These are phyloP conservation scores for Nyctibius grandis DNA, from an alignment of 2,797 vertebrate species.

Conservation along the genomic window DNA sequence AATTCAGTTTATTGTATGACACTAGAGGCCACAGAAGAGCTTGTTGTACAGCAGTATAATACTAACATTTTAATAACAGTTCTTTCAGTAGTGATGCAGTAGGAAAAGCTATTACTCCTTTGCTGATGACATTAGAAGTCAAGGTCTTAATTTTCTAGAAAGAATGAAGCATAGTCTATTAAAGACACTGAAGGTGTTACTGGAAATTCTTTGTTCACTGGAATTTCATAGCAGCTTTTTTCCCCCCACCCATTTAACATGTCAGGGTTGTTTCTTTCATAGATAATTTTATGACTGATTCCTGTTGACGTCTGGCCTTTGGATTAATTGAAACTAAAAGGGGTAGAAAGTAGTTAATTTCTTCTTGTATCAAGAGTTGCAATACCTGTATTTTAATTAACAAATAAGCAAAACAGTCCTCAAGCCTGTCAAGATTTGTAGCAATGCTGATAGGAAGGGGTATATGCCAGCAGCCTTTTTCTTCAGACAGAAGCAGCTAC, in stretches of 20 bases:
- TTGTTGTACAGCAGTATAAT: not conserved
- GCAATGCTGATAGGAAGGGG: not conserved
- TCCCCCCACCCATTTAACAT: accelerated
- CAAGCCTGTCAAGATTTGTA: not conserved
- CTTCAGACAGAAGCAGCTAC: not conserved
- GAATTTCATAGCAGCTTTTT: not conserved
- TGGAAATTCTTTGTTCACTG: not conserved
- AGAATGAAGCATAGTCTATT: not conserved
- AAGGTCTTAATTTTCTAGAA: not conserved
- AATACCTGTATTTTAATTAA: not conserved
- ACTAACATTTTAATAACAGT: not conserved
- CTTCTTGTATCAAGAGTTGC: not conserved
- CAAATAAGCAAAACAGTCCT: not conserved
- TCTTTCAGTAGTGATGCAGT: not conserved
- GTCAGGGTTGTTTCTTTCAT: not conserved
- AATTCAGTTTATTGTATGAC: constrained; percentile 11
- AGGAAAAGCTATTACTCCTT: not conserved
- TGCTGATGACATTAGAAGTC: not conserved
- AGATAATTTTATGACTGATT: not conserved
- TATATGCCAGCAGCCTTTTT: not conserved
- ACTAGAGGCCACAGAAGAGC: not conserved
- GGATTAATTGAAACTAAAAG: not conserved
- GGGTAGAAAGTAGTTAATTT: not conserved
- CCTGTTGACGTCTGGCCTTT: not conserved
- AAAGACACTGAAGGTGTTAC: not conserved